These are phyloP conservation scores for Recurvirostra avosetta DNA, from an alignment of 2,113 vertebrate species.

Conservation along the genomic window DNA sequence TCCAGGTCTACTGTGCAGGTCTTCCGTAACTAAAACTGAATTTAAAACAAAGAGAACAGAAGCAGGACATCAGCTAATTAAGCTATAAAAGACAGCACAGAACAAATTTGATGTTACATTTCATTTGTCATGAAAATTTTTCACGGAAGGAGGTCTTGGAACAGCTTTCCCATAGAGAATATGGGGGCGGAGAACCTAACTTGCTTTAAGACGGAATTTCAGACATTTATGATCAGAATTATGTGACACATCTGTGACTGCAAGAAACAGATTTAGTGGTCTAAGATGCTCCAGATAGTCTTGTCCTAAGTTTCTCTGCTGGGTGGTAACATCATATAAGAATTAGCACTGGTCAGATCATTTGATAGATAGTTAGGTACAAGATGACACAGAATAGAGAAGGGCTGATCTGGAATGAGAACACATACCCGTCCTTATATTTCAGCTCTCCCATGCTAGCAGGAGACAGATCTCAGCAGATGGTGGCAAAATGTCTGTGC, in stretches of 20 bases:
- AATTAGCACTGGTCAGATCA: background rate
- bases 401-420: background rate
- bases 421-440: background rate
- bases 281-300: background rate
- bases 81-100: background rate
- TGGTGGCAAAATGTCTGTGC: background rate
- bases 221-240: background rate
- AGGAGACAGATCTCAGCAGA: background rate
- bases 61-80: background rate
- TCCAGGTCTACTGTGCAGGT: background rate
- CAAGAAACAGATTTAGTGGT: background rate
- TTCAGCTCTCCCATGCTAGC: background rate
- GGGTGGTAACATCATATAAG: background rate
- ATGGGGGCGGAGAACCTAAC: background rate
- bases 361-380: background rate
- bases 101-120: background rate
- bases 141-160: background rate
- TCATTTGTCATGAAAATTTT: background rate
- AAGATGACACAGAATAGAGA: background rate
- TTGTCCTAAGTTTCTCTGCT: background rate
- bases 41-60: background rate
- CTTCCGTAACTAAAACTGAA: background rate
- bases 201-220: background rate
- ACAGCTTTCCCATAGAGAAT: background rate
- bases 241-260: background rate